phyloP scores from a whole-genome alignment of 2,888 invertebrate species.

The Timema cristinae region DNA sequence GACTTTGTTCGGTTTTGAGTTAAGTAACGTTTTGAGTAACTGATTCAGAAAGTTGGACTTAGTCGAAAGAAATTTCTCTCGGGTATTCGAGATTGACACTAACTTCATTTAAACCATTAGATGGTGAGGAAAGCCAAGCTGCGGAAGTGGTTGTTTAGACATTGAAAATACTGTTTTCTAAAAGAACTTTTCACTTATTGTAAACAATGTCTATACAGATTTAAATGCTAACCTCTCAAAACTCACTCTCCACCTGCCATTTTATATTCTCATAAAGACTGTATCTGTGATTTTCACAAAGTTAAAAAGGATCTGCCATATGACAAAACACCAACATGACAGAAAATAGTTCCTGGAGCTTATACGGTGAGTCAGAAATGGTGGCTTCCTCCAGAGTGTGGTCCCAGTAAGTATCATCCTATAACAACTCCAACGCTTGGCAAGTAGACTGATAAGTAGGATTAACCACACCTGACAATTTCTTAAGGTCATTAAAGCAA shows the following conservation, averaged over 20 bases:
- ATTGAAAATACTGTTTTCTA: too few species aligned
- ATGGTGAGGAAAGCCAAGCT: too few species aligned
- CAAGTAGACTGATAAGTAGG: conserved; percentile 39
- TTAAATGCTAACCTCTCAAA: not conserved
- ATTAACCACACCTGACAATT: conserved; percentile 35
- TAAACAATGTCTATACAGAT: too few species aligned
- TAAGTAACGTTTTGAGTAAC: too few species aligned
- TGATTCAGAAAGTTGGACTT: too few species aligned
- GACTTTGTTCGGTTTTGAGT: too few species aligned
- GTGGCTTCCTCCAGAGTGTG: conserved; percentile 37
- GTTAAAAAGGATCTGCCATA: conserved; percentile 11
- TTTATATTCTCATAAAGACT: conserved; percentile 25
- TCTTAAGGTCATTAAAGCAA: conserved; percentile 39
- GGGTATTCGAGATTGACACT: too few species aligned
- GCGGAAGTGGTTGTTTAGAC: too few species aligned
- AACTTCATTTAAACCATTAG: too few species aligned
- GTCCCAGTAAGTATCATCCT: conserved; percentile 41
- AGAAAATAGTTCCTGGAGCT: conserved; percentile 25
- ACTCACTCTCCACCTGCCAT: not conserved
- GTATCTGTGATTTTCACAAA: conserved; percentile 27
- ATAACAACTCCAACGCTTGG: conserved; percentile 37
- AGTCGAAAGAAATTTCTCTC: too few species aligned
- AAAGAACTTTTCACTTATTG: too few species aligned
- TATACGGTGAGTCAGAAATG: conserved; percentile 13
- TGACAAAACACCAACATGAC: conserved; percentile 16